These are phyloP conservation scores for Helicorthomorpha holstii DNA, from an alignment of 1,140 invertebrate species.

Conservation along the genomic window DNA sequence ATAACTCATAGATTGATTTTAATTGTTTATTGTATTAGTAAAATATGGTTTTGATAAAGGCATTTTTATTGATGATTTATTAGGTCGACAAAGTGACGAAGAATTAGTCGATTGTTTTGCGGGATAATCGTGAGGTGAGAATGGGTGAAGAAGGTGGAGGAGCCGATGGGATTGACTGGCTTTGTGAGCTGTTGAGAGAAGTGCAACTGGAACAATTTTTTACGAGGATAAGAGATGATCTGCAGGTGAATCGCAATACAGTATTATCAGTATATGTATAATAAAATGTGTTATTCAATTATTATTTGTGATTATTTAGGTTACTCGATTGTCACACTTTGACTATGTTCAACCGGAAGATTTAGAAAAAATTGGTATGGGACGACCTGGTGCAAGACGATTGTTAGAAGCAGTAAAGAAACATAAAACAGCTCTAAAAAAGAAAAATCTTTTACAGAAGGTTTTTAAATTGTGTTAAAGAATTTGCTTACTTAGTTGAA, in stretches of 20 bases:
- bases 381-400: constrained; percentile 73
- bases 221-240: constrained; percentile 69
- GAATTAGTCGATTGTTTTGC: too few relatives aligned
- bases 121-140: too few relatives aligned
- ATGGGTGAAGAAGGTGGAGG: neutral
- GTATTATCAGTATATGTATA: neutral
- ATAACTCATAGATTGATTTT: too few relatives aligned
- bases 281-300: neutral
- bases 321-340: constrained; percentile 79
- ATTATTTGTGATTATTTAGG: constrained; percentile 24
- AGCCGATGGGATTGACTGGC: constrained; percentile 54
- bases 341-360: constrained; percentile 88
- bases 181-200: constrained; percentile 65
- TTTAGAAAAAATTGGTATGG: constrained; percentile 83
- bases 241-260: constrained; percentile 42
- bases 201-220: constrained; percentile 87
- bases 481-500: neutral
- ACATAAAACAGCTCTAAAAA: constrained; percentile 57
- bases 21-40: too few relatives aligned
- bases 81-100: too few relatives aligned
- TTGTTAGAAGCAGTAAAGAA: constrained; percentile 84
- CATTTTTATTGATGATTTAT: too few relatives aligned
- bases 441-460: constrained; percentile 68
- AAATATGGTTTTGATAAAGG: too few relatives aligned
- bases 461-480: constrained; percentile 38